Conservation (phyloP, 2,888 invertebrate genomes). For the Tetranychus truncatus region DNA sequence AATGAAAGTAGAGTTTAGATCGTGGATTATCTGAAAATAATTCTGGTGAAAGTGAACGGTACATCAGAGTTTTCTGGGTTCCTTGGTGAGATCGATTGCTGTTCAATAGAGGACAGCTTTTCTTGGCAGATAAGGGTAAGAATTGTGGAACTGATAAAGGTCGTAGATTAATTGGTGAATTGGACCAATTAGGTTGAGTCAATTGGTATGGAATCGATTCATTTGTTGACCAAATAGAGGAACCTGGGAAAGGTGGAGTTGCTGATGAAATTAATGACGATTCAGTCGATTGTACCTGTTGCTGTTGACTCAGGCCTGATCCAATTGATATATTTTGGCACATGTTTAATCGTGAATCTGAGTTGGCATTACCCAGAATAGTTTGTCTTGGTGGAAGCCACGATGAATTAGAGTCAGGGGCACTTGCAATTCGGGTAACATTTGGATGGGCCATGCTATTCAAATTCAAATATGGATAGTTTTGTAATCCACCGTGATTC, state of each 20-base stretch:
- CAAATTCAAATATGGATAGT: not conserved
- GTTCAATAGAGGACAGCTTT: not conserved
- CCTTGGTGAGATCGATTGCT: not conserved
- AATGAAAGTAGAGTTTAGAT: constrained; percentile 59
- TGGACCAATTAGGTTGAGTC: not conserved
- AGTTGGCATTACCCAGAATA: not conserved
- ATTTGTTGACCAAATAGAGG: not conserved
- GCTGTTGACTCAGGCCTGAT: not conserved
- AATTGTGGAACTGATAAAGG: not conserved
- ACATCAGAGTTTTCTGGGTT: not conserved
- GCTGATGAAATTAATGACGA: not conserved
- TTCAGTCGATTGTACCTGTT: constrained; percentile 27
- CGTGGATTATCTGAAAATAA: constrained; percentile 42
- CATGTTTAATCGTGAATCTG: not conserved
- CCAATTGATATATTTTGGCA: not conserved
- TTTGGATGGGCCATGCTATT: not conserved
- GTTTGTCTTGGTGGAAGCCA: not conserved
- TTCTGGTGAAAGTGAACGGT: not conserved
- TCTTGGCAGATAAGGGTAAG: not conserved
- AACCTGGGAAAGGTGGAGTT: not conserved
- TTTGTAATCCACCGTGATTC: not conserved
- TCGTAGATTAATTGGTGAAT: not conserved
- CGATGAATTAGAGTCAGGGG: constrained; percentile 41
- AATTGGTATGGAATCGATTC: not conserved
- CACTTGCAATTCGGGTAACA: constrained; percentile 54